Conservation (phyloP, 1,140 invertebrate species). For the Idris sp. region DNA sequence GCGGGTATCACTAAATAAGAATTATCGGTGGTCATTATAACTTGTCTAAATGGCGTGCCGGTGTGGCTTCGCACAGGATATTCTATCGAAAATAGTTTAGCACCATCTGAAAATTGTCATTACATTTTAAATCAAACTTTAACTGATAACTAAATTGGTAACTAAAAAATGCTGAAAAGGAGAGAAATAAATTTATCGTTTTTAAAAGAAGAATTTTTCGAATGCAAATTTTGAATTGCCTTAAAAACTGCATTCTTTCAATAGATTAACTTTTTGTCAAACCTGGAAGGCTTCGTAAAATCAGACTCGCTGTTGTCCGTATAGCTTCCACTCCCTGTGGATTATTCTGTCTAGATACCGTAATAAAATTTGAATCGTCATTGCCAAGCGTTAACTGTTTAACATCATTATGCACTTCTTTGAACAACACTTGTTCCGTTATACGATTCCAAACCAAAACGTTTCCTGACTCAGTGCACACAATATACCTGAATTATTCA, state of each 20-base stretch:
- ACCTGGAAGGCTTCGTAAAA: conserved; percentile 86
- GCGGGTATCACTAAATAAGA: conserved; percentile 87
- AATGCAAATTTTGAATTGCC: no score
- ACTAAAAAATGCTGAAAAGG: no score
- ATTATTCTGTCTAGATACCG: conserved; percentile 86
- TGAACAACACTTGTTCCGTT: conserved; percentile 89
- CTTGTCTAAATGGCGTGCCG: conserved; percentile 83
- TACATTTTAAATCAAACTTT: neutral
- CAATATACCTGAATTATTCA: conserved; percentile 81
- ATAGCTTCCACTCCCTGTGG: conserved; percentile 80
- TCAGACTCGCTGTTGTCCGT: conserved; percentile 82
- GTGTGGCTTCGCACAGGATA: conserved; percentile 84
- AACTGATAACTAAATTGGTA: no score
- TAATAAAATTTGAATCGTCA: conserved; percentile 89
- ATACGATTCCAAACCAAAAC: conserved; percentile 95
- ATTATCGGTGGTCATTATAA: conserved; percentile 89
- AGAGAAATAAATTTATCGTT: no score
- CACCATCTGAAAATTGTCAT: conserved; percentile 81
- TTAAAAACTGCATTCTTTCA: no score
- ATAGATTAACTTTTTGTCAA: conserved; percentile 6
- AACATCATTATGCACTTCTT: conserved; percentile 90
- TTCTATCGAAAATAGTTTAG: conserved; percentile 87
- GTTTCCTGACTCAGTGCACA: conserved; percentile 95
- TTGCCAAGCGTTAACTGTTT: conserved; percentile 91
- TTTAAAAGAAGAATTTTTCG: no score